Evolutionary conservation across 53 echinoderm and acorn worm genomes (phyloP).

Genomic region (Mesocentrotus franciscanus): DNA sequence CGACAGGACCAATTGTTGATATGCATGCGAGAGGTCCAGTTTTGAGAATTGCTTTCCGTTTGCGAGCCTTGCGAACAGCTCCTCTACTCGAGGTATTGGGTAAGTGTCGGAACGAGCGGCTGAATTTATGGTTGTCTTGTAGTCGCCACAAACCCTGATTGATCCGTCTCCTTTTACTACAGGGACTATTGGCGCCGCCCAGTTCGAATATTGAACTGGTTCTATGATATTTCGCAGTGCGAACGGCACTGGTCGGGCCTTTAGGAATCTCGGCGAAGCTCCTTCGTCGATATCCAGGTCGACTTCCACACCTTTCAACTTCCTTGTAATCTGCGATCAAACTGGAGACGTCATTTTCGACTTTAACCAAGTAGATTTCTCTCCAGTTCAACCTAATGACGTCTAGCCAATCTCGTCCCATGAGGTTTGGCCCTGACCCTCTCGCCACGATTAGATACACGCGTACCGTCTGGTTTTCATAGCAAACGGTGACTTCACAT

Average conservation of each 20-base stretch:
- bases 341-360: background rate
- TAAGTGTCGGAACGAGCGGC: slow-evolving; percentile 37
- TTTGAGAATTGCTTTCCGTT: slow-evolving; percentile 70
- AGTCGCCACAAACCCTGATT: slow-evolving; percentile 70
- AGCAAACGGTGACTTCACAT: too few relatives aligned
- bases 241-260: slow-evolving; percentile 64
- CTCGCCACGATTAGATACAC: too few relatives aligned
- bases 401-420: too few relatives aligned
- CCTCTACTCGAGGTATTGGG: slow-evolving; percentile 52
- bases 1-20: slow-evolving; percentile 72
- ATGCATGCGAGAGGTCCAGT: slow-evolving; percentile 72
- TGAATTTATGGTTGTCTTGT: slow-evolving; percentile 69
- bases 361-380: background rate
- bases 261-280: slow-evolving; percentile 50
- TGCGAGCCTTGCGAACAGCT: slow-evolving; percentile 65
- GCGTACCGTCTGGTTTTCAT: background rate
- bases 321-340: slow-evolving; percentile 5
- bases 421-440: too few relatives aligned
- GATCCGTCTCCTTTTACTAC: slow-evolving; percentile 63
- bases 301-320: slow-evolving; percentile 59
- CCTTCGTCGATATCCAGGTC: slow-evolving; percentile 25
- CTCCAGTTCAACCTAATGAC: slow-evolving; percentile 65
- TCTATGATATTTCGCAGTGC: slow-evolving; percentile 56
- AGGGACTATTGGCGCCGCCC: slow-evolving; percentile 68
- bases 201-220: slow-evolving; percentile 63